Percentiles rank a stretch among this genome's conserved stretches.
Conservation (phyloP, 2,888 invertebrate species). For the Leucoma salicis region DNA sequence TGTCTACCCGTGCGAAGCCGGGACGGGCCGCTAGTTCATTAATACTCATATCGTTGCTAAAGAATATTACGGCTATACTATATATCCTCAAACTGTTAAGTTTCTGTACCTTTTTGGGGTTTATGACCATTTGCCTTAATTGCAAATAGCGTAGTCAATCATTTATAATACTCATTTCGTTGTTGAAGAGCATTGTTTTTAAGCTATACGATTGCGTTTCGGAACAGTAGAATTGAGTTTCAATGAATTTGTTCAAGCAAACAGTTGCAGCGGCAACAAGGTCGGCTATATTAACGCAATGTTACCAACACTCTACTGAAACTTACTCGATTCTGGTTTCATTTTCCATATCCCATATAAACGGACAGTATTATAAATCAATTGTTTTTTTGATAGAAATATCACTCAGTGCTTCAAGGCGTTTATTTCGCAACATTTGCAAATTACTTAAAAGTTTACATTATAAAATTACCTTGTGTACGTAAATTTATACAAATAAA, state of each 20-base stretch:
- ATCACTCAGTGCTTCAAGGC: not conserved
- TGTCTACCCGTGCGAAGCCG: too few species aligned
- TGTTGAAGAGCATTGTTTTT: slow-evolving; percentile 31
- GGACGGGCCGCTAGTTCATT: too few species aligned
- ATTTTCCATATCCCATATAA: slow-evolving; percentile 29
- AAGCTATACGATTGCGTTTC: slow-evolving; percentile 36
- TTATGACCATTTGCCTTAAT: too few species aligned
- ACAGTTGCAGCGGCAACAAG: slow-evolving; percentile 50
- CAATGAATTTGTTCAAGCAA: slow-evolving; percentile 56
- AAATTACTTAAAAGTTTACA: not conserved
- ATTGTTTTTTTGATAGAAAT: not conserved
- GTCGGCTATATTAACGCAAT: slow-evolving; percentile 49
- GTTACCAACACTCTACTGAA: slow-evolving; percentile 38
- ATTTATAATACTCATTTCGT: too few species aligned
- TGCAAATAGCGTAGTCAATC: not conserved
- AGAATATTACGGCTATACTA: too few species aligned
- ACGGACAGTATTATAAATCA: slow-evolving; percentile 8
- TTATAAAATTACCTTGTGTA: slow-evolving; percentile 1
- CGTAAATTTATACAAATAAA: not conserved
- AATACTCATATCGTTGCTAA: too few species aligned
- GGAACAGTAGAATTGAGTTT: slow-evolving; percentile 42
- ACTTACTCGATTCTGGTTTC: slow-evolving; percentile 37
- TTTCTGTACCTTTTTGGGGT: too few species aligned
- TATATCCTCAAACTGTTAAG: too few species aligned
- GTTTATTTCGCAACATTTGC: slow-evolving; percentile 1